Base-by-base conservation (phyloP, 2,888 invertebrate genomes). In the Pediacus dermestoides region DNA sequence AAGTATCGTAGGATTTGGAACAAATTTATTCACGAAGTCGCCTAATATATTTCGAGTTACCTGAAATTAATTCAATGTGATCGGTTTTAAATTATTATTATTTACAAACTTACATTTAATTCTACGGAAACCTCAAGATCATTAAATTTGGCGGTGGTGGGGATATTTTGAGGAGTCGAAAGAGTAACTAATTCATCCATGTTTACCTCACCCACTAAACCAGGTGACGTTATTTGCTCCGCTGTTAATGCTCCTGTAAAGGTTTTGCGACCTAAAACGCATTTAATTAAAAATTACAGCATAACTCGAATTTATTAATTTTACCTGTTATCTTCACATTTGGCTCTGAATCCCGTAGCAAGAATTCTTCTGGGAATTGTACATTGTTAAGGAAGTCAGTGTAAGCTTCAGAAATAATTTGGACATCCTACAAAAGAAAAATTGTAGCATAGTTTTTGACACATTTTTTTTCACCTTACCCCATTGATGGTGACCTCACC, bases 331-430 rank as follows among this genome's bases (percentile, higher is more conserved):
- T n/a, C n/a, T n/a, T n/a, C n/a, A n/a, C n/a, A n/a, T n/a, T n/a
- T n/a, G n/a, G n/a, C n/a, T 54, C 53, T 7, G 61, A 61, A 46
- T 67, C 64, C 2, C 58, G 57, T 42, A 70, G 58, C 2, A 79
- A 54, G 44, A 69, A 80, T 16, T 74, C 74, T 6, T 67, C 60
- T 0, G 78, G 79, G 57, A 75, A 81, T 31, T 55, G 52, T 1
- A 78, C 48, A 13, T 56, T 55, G 51, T 80, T 79, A 4, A 80
- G 57, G 18, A 50, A 53, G 10, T 62, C 51, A 11, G 72, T 54
- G 1, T 56, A 41, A 9, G 71, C 47, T 11, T 57, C 39, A 18
- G 63, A 53, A n/a, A n/a, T n/a, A n/a, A n/a, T n/a, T n/a, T n/a
- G n/a, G n/a, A n/a, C n/a, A n/a, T n/a, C n/a, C n/a, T 37, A 66